These are phyloP conservation scores for Oxyura jamaicensis DNA, from an alignment of 2,113 vertebrate genomes.

Conservation along the genomic window DNA sequence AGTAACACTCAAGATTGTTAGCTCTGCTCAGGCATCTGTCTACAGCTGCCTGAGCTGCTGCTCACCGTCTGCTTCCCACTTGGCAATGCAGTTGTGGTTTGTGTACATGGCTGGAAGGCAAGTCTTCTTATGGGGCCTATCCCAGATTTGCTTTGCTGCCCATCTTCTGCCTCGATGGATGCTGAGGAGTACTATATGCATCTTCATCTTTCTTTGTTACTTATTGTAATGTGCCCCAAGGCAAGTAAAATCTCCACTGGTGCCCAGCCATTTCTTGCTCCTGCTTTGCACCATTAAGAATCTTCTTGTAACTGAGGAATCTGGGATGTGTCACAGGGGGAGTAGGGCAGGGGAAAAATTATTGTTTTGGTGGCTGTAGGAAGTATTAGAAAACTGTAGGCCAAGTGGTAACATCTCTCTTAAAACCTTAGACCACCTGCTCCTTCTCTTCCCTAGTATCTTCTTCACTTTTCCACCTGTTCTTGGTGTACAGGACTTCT, in stretches of 20 bases:
- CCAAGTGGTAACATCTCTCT: neutral
- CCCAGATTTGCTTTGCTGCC: neutral
- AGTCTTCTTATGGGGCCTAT: rapidly evolving
- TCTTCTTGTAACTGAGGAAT: neutral
- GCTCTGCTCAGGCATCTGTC: neutral
- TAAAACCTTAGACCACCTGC: neutral
- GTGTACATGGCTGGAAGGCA: rapidly evolving
- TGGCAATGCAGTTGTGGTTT: neutral
- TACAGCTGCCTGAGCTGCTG: neutral
- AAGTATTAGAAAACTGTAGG: neutral
- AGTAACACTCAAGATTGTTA: neutral
- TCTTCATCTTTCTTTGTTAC: neutral
- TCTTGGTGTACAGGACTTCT: neutral
- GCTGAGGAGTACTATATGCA: neutral
- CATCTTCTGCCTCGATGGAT: neutral
- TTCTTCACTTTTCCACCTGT: neutral
- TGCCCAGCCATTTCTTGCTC: neutral
- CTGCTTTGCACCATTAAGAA: neutral
- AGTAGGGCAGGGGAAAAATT: neutral
- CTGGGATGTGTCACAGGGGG: neutral
- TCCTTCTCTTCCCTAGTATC: neutral
- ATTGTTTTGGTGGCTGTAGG: neutral
- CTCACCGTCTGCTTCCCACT: neutral
- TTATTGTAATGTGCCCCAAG: rapidly evolving
- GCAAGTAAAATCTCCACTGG: neutral